These are phyloP conservation scores for Clepsis dumicolana DNA, from an alignment of 2,888 invertebrate genomes.

Conservation along the genomic window DNA sequence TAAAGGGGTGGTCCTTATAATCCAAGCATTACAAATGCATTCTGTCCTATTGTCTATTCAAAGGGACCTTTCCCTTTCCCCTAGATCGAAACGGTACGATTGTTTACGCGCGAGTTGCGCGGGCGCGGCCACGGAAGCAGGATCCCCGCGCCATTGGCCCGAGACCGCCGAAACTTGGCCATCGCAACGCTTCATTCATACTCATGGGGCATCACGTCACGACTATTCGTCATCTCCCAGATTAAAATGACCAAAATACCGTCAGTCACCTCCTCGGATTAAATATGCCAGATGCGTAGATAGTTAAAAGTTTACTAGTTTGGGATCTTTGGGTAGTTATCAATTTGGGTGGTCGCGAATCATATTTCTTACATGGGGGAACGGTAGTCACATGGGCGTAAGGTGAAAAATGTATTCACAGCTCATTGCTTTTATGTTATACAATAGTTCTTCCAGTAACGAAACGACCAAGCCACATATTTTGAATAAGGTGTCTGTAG, in stretches of 20 bases:
- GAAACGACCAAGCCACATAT: no score
- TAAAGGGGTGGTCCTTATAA: conserved; percentile 13
- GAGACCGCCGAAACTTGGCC: conserved; percentile 71
- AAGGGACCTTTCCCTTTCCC: conserved; percentile 50
- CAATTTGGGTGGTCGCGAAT: neutral
- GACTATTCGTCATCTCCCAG: conserved; percentile 56
- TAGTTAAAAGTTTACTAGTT: conserved; percentile 7
- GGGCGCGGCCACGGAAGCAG: conserved; percentile 76
- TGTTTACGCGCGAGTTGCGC: conserved; percentile 76
- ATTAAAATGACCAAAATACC: conserved; percentile 54
- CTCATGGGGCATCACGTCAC: conserved; percentile 52
- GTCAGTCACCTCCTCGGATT: conserved; percentile 13
- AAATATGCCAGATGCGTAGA: neutral
- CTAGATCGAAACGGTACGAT: conserved; percentile 67
- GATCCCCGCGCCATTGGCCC: conserved; percentile 83
- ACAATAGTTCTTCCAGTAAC: no score
- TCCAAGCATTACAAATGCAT: conserved; percentile 16
- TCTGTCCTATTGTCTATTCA: conserved; percentile 36
- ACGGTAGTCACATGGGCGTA: no score
- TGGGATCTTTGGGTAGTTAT: neutral
- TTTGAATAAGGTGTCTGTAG: no score
- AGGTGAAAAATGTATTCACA: no score
- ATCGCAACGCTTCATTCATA: conserved; percentile 70
- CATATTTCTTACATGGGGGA: neutral
- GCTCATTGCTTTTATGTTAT: no score